phyloP scores from a whole-genome alignment of 2,888 invertebrate species.

The Linnaemya tessellans region DNA sequence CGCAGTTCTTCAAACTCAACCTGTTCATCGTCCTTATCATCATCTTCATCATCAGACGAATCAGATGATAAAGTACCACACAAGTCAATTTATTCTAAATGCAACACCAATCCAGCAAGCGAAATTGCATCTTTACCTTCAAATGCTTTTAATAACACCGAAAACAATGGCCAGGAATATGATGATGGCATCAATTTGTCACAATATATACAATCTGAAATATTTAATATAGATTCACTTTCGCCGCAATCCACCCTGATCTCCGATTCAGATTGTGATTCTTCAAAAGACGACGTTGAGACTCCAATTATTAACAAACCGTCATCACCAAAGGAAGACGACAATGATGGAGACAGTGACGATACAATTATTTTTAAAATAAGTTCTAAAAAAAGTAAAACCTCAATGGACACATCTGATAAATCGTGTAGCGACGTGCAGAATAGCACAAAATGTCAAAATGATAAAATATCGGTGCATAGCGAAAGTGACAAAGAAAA shows the following conservation, averaged over 20 bases:
- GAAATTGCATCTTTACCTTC: constrained; percentile 32
- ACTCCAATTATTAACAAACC: constrained; percentile 4
- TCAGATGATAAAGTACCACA: constrained; percentile 3
- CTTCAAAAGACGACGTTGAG: constrained; percentile 41
- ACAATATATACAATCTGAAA: constrained; percentile 77
- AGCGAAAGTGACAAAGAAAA: constrained; percentile 77
- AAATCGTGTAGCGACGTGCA: constrained; percentile 4
- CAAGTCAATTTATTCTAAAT: constrained; percentile 1
- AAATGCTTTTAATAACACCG: not conserved
- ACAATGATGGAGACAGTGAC: constrained; percentile 56
- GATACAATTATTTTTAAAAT: constrained; percentile 56
- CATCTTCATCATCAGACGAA: constrained; percentile 47
- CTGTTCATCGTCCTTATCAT: constrained; percentile 41
- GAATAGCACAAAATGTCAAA: constrained; percentile 29
- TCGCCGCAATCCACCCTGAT: constrained; percentile 61
- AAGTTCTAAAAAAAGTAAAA: constrained; percentile 51
- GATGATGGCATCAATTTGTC: constrained; percentile 77
- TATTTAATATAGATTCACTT: constrained; percentile 72
- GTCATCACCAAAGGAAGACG: constrained; percentile 4
- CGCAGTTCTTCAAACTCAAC: constrained; percentile 55
- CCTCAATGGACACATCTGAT: not conserved
- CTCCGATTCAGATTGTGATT: constrained; percentile 61
- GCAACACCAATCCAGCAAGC: not conserved
- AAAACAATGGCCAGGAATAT: constrained; percentile 70
- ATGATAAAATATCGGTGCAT: constrained; percentile 60